Base-by-base conservation (phyloP, 2,797 vertebrate species). In the Erithacus rubecula region DNA sequence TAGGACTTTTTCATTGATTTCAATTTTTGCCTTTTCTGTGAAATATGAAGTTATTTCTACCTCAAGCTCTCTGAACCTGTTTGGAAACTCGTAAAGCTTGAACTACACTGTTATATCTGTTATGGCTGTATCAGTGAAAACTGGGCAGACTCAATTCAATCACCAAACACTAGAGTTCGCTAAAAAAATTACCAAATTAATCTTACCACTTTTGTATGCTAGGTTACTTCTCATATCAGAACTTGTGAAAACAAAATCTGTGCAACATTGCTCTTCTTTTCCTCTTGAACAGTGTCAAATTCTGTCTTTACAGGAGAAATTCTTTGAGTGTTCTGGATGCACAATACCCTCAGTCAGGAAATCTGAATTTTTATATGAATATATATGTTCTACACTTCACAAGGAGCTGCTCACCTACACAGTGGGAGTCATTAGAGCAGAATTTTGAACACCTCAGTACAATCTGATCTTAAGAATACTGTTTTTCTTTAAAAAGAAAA, bases 351-450 rank as follows among this genome's bases (percentile, higher is more conserved):
- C 21, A 22, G 5, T 15, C 9, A 75, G 26, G 27, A 67, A 93
- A 56, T 10, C 29, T 3, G 1, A 44, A 37, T 11, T 6, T 32
- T 39, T 30, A 10, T 3, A 26, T 3, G 1, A n/a, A 32, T 24
- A 24, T 19, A 13, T 15, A 21, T 7, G 2, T 12, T 67, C 14
- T 27, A 56, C 10, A 23, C 64, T 71, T 85, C 29, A 78, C 30
- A 64, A 68, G 9, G 4, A 88, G 0, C 12, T 41, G 63, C 21
- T 69, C 30, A 65, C 21, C 10, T 34, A 41, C 21, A 21, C 3
- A 59, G 14, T 27, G 9, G 5, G 15, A 88, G 9, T 3, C 8
- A 85, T 83, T 37, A 41, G 7, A 52, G 23, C 4, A 86, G 8
- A 44, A 20, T 65, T 72, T 65, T 37, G 24, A 84, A 82, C n/a